phyloP scores from a whole-genome alignment of 2,113 vertebrate species.

The Actenoides lindsayi region DNA sequence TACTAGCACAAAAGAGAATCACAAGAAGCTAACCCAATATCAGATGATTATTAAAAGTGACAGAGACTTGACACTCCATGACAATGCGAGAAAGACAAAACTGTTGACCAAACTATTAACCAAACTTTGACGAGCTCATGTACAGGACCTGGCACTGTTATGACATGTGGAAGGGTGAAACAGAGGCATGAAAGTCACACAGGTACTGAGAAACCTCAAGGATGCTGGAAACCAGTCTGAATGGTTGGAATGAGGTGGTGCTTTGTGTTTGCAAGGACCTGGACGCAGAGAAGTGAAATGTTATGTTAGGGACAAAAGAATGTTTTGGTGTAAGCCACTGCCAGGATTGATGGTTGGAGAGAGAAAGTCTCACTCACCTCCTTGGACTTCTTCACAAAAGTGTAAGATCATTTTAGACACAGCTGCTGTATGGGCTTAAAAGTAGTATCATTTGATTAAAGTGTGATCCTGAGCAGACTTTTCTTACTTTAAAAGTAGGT shows the following conservation, averaged over 20 bases:
- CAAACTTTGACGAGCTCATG: not conserved
- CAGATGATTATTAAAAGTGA: not conserved
- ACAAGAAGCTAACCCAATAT: not conserved
- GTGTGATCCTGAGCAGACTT: not conserved
- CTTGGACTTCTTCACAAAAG: not conserved
- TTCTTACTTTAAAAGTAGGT: conserved; percentile 32
- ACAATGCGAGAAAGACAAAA: not conserved
- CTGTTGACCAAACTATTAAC: fast-evolving
- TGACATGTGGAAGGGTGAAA: fast-evolving
- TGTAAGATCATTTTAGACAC: not conserved
- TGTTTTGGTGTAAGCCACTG: not conserved
- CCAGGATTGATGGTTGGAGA: not conserved
- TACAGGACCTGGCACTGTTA: fast-evolving
- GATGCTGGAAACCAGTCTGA: not conserved
- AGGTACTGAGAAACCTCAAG: not conserved
- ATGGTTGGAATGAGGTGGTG: not conserved
- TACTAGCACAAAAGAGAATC: not conserved
- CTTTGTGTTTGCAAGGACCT: not conserved
- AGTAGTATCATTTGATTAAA: conserved; percentile 13
- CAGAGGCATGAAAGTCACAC: not conserved
- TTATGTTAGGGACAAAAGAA: not conserved
- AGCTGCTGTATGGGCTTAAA: not conserved
- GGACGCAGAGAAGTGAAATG: not conserved
- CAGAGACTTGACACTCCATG: not conserved
- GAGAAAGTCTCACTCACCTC: not conserved